Evolutionary conservation across 2,888 invertebrate species (phyloP).

Genomic region (Caenorhabditis angaria): DNA sequence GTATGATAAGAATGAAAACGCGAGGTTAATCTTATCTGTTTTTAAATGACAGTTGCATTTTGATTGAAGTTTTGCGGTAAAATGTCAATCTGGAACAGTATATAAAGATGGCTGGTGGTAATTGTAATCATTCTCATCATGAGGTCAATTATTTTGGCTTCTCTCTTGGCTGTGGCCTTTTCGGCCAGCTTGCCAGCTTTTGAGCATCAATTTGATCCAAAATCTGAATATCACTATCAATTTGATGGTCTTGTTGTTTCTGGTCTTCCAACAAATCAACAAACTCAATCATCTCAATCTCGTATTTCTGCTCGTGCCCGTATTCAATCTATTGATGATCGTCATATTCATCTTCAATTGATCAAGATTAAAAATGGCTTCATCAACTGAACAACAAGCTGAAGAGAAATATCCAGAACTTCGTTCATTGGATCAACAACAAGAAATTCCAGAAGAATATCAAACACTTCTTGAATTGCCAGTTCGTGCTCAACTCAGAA

Average conservation of each 20-base stretch:
- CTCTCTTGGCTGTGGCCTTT: constrained; percentile 50
- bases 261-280: constrained; percentile 40
- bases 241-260: constrained; percentile 44
- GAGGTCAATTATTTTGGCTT: constrained; percentile 42
- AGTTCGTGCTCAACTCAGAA: constrained; percentile 59
- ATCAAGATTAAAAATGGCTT: constrained; percentile 39
- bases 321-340: constrained; percentile 42
- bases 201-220: constrained; percentile 30
- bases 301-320: constrained; percentile 44
- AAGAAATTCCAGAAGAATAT: constrained; percentile 46
- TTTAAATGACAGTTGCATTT: no score
- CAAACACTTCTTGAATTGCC: constrained; percentile 51
- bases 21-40: no score
- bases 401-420: constrained; percentile 32
- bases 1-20: no score
- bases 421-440: constrained; percentile 54
- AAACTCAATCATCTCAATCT: constrained; percentile 36
- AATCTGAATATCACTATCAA: constrained; percentile 43
- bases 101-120: no score
- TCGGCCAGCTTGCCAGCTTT: constrained; percentile 43
- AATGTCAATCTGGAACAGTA: no score
- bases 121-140: constrained; percentile 18
- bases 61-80: no score
- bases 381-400: constrained; percentile 34
- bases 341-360: constrained; percentile 38